phyloP scores from a whole-genome alignment of 2,113 vertebrate genomes.

The Campylorhamphus procurvoides region DNA sequence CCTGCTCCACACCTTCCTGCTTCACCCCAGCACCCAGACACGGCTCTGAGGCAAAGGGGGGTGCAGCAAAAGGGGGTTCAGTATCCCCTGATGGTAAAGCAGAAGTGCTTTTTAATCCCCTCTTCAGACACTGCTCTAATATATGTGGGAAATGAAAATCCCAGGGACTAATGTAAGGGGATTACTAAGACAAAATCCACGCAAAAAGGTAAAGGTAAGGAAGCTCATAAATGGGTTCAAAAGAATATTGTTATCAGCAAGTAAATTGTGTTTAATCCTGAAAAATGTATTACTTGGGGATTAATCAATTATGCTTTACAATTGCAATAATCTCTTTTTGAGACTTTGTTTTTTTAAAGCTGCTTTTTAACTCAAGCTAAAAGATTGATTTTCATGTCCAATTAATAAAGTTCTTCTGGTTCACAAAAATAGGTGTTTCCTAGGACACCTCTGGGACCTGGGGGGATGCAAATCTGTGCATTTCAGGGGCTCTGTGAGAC shows the following conservation, averaged over 20 bases:
- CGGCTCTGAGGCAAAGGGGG: accelerated
- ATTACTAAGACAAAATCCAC: background rate
- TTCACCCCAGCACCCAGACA: background rate
- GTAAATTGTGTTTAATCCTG: background rate
- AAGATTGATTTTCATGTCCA: background rate
- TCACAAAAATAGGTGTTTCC: background rate
- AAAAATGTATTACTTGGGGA: background rate
- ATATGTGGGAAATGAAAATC: background rate
- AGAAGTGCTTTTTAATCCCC: background rate
- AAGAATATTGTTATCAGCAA: background rate
- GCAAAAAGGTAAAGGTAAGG: background rate
- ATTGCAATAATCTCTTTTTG: background rate
- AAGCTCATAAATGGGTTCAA: background rate
- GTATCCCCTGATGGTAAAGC: background rate
- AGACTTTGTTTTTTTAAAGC: background rate
- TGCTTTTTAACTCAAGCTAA: background rate
- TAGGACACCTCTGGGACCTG: background rate
- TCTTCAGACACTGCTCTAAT: background rate
- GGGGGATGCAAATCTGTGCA: background rate
- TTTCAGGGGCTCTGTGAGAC: background rate
- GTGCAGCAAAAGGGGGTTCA: background rate
- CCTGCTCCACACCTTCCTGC: background rate
- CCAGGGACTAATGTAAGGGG: background rate
- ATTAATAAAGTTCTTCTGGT: background rate
- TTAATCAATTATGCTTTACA: background rate